phyloP scores from a whole-genome alignment of 2,888 invertebrate genomes.

The Pristionchus japonicus region DNA sequence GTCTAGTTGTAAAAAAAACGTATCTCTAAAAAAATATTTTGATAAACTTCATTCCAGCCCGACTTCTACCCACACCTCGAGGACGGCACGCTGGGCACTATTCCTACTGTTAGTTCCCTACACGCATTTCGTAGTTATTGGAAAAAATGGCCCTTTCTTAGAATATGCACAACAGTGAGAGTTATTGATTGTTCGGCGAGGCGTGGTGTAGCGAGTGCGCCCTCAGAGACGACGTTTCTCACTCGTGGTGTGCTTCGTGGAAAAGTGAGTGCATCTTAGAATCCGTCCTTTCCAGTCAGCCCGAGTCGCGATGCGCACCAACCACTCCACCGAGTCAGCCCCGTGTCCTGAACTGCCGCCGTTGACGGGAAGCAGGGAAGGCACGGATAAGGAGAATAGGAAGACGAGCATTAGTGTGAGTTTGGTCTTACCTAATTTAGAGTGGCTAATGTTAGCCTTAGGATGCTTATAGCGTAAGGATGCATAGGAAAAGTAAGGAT shows the following conservation, averaged over 20 bases:
- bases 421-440: not conserved
- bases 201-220: not conserved
- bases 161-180: too few species aligned
- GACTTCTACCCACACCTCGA: conserved; percentile 60
- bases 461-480: not conserved
- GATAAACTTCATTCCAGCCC: not conserved
- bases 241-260: not conserved
- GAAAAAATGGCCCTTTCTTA: too few species aligned
- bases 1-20: too few species aligned
- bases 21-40: too few species aligned
- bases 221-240: not conserved
- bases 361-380: not conserved
- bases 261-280: not conserved
- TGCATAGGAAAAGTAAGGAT: not conserved
- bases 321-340: conserved; percentile 23
- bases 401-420: conserved; percentile 11
- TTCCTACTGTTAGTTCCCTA: conserved; percentile 55
- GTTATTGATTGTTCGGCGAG: too few species aligned
- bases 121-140: too few species aligned
- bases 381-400: conserved; percentile 43
- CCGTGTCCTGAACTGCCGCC: conserved; percentile 34
- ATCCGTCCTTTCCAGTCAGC: not conserved
- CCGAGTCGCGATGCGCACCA: conserved; percentile 40
- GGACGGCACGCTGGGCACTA: conserved; percentile 61
- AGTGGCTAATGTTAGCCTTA: not conserved